These are phyloP conservation scores for Isurus oxyrinchus DNA, from an alignment of 2,113 vertebrate genomes.

Conservation along the genomic window DNA sequence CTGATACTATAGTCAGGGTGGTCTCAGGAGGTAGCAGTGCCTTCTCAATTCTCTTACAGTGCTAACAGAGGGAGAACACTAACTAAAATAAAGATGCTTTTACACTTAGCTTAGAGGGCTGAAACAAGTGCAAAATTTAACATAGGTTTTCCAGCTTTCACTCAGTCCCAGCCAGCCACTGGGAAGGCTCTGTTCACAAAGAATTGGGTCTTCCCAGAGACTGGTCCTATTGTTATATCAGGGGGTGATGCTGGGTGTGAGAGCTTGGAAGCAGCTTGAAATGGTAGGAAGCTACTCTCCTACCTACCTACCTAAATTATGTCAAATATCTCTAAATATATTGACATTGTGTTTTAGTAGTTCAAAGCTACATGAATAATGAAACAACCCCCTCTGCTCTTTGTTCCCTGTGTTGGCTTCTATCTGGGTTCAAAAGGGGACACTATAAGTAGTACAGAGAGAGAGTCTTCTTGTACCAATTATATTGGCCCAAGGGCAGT, in stretches of 20 bases:
- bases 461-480: constrained; percentile 81
- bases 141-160: not conserved
- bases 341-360: constrained; percentile 31
- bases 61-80: too few species aligned
- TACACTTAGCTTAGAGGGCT: too few species aligned
- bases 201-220: not conserved
- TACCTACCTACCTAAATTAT: not conserved
- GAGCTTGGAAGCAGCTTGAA: not conserved
- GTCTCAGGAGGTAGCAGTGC: too few species aligned
- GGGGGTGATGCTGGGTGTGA: not conserved
- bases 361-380: constrained; percentile 30
- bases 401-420: constrained; percentile 23
- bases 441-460: constrained; percentile 16
- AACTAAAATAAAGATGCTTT: too few species aligned
- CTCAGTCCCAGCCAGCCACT: not conserved
- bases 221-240: not conserved
- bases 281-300: not conserved
- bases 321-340: constrained; percentile 6
- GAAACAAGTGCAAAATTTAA: not conserved
- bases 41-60: too few species aligned
- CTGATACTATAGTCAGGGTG: not conserved
- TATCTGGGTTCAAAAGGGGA: constrained; percentile 29
- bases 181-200: not conserved
- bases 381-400: constrained; percentile 20
- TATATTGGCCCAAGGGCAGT: constrained; percentile 79